Evolutionary conservation across 2,113 vertebrate genomes (phyloP).

Genomic region (Pygoscelis antarcticus): DNA sequence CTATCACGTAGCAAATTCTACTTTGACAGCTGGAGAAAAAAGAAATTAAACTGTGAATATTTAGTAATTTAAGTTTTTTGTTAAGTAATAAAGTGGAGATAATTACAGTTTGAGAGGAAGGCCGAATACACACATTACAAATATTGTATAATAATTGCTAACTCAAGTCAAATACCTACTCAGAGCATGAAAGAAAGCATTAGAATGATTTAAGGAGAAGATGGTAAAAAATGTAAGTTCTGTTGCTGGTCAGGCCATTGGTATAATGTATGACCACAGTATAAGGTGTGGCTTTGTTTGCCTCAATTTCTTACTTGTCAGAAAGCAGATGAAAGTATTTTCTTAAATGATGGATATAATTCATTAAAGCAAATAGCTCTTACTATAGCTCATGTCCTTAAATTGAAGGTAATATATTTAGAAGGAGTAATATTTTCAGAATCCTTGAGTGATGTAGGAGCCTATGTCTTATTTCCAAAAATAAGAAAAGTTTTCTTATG

Average conservation of each 20-base stretch:
- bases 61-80: neutral
- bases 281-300: neutral
- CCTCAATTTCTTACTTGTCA: neutral
- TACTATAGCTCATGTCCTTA: neutral
- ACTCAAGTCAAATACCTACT: neutral
- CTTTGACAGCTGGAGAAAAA: neutral
- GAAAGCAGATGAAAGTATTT: neutral
- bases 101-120: neutral
- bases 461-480: neutral
- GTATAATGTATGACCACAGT: neutral
- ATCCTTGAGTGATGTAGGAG: neutral
- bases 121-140: neutral
- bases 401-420: neutral
- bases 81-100: neutral
- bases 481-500: neutral
- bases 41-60: neutral
- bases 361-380: neutral
- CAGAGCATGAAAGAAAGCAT: neutral
- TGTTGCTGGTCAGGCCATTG: neutral
- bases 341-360: neutral
- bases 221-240: neutral
- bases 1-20: neutral
- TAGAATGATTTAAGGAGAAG: neutral
- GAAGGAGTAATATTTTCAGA: neutral
- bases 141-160: neutral